Evolutionary conservation across 2,888 invertebrate genomes (phyloP), one percentile per base, ranked within the genome.

Genomic region (Acrobasis suavella): DNA sequence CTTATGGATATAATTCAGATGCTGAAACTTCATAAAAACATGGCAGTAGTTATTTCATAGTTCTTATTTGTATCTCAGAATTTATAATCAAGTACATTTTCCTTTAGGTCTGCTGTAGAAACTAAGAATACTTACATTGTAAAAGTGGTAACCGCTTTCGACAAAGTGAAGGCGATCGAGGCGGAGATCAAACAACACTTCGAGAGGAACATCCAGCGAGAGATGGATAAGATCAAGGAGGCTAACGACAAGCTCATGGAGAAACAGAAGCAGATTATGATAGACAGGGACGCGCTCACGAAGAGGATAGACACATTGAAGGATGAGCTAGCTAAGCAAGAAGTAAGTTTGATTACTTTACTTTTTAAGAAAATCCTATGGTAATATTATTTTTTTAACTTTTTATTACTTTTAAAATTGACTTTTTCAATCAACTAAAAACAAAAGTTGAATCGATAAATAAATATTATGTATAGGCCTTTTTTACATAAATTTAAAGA

Each of bases 301-400:
- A 88, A 92, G 66, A 85, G 89, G 63, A 91, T 95, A 49, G 93
- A 94, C 32, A 81, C 80, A 9, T 81, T 95, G 51, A 94, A 93
- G 74, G 93, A 93, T 69, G 94, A 94, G 70, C 87, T 95, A 16
- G 89, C 93, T 0, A 94, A 94, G 74, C 93, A 94, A 69, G 92
- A 89, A 80, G 93, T 89, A 72, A 77, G 67, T 62, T 58, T 22
- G 22, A 22, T 22, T n/a, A n/a, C n/a, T n/a, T n/a, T n/a, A n/a
- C n/a, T n/a, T n/a, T n/a, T n/a, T n/a, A n/a, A n/a, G n/a, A n/a
- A n/a, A n/a, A n/a, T n/a, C n/a, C n/a, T n/a, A n/a, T n/a, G n/a
- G n/a, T n/a, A n/a, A n/a, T n/a, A n/a, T n/a, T n/a, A n/a, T n/a
- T n/a, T n/a, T n/a, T n/a, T n/a, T n/a, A n/a, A n/a, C n/a, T n/a